Conservation (phyloP, 2,113 vertebrate species). For the Genyomyrus donnyi region DNA sequence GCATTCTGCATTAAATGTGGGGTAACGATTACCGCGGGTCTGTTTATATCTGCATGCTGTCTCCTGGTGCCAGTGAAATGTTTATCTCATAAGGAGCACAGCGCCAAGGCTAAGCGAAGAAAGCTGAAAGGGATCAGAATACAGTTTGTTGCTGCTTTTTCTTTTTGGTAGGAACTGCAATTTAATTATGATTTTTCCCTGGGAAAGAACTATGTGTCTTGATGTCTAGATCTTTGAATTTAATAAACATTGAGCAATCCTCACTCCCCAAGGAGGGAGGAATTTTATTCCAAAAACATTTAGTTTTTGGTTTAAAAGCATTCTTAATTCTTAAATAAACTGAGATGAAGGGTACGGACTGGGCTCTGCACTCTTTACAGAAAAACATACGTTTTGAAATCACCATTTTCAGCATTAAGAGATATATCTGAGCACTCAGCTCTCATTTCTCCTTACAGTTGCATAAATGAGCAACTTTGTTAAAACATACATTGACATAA, state of each 20-base stretch:
- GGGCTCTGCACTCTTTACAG: not conserved
- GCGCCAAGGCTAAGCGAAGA: not conserved
- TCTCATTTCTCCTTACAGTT: not conserved
- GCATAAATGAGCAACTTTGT: not conserved
- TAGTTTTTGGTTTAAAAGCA: not conserved
- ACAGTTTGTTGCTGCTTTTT: not conserved
- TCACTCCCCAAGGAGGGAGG: not conserved
- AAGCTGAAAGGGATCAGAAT: not conserved
- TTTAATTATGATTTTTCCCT: not conserved
- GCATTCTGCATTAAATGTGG: not conserved
- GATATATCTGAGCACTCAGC: not conserved
- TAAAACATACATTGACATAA: not conserved
- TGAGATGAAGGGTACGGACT: not conserved
- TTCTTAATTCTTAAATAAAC: not conserved
- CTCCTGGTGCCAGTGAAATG: not conserved
- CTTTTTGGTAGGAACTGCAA: not conserved
- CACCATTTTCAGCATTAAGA: not conserved
- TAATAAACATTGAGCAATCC: not conserved
- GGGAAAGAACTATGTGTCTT: not conserved
- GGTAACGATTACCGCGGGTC: not conserved
- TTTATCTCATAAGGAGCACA: not conserved
- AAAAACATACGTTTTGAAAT: not conserved
- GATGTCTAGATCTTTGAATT: not conserved
- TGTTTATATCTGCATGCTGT: not conserved
- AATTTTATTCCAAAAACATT: not conserved